These are phyloP conservation scores for Phalacrocorax pelagicus DNA, from an alignment of 2,113 vertebrate genomes.

Conservation along the genomic window DNA sequence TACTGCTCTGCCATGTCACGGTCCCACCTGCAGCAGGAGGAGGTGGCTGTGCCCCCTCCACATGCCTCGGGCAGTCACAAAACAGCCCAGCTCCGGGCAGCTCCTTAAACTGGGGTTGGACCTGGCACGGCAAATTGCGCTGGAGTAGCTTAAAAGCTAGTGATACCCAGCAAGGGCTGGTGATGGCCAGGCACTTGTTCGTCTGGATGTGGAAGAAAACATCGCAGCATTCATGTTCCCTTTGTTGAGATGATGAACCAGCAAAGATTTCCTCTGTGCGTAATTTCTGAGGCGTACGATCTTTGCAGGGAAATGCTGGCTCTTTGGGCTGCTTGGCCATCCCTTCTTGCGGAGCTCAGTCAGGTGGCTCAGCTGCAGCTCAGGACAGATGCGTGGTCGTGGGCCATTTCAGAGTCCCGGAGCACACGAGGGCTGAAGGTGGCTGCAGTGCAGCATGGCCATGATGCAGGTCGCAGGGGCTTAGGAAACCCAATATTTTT, in stretches of 20 bases:
- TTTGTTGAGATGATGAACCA: background rate
- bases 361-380: background rate
- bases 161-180: background rate
- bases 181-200: background rate
- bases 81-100: rapidly evolving
- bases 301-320: background rate
- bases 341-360: background rate
- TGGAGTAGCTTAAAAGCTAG: background rate
- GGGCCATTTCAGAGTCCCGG: background rate
- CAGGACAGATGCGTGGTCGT: rapidly evolving
- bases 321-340: background rate
- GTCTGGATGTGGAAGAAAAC: background rate
- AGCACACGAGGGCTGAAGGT: background rate
- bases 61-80: background rate
- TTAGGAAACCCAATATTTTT: background rate
- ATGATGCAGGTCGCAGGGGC: background rate
- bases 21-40: background rate
- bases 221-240: background rate
- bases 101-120: background rate
- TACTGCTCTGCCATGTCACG: background rate
- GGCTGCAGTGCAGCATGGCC: background rate
- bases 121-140: background rate
- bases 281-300: background rate
- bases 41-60: background rate
- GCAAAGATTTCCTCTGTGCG: background rate